Percentiles rank a stretch among this genome's conserved stretches.
Conservation (phyloP, 2,888 invertebrate species). For the Allolobophora icterica region DNA sequence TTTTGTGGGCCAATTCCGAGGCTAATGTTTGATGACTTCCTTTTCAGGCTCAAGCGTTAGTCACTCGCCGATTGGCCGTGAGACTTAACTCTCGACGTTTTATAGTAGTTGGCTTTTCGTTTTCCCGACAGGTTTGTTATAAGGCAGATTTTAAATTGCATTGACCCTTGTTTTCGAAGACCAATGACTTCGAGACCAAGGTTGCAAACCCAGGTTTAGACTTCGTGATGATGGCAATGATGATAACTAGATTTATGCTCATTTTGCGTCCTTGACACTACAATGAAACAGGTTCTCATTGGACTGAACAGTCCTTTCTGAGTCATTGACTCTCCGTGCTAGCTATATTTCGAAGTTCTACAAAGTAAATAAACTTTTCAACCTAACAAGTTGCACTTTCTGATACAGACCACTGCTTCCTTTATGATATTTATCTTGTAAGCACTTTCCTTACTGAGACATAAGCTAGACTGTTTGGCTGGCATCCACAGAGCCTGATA, state of each 20-base stretch:
- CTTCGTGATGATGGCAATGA: slow-evolving; percentile 27
- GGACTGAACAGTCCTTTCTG: not conserved
- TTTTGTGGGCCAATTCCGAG: not conserved
- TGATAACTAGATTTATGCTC: slow-evolving; percentile 9
- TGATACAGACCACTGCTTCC: not conserved
- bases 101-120: slow-evolving; percentile 13
- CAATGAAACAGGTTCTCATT: slow-evolving; percentile 22
- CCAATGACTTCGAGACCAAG: not conserved
- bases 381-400: not conserved
- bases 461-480: not conserved
- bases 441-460: not conserved
- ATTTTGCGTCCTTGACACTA: not conserved
- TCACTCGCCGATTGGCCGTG: slow-evolving; percentile 27
- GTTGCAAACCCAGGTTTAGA: slow-evolving; percentile 8
- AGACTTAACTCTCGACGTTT: slow-evolving; percentile 24
- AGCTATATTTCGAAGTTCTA: not conserved
- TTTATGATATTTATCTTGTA: not conserved
- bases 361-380: not conserved
- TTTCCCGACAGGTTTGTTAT: slow-evolving; percentile 27
- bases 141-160: slow-evolving; percentile 26
- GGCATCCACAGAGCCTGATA: not conserved
- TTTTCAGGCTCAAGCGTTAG: slow-evolving; percentile 23
- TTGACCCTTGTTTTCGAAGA: not conserved
- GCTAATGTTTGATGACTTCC: slow-evolving; percentile 27
- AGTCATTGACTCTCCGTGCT: not conserved